Evolutionary conservation across 2,888 invertebrate species (phyloP), one percentile per base, ranked within the genome.

Genomic region (Scelioninae gen. 1): DNA sequence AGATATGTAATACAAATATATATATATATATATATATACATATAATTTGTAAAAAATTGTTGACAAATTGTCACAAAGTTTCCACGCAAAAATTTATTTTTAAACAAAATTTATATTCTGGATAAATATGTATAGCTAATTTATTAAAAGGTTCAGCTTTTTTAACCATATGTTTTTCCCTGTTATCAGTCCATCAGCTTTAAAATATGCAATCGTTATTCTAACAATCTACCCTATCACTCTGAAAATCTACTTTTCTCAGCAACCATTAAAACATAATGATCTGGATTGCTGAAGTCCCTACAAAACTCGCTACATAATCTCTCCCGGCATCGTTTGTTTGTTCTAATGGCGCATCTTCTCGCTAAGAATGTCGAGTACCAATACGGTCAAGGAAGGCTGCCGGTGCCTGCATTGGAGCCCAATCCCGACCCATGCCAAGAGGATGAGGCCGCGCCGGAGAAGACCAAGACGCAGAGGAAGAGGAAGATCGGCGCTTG

Each of bases 401-500:
- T 16, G 66, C 55, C 34, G 71, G 16, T n/a, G 69, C n/a, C n/a
- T n/a, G n/a, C n/a, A n/a, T 55, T 29, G 29, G 45, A 62, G 34
- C 65, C 66, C 76, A 69, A 71, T 71, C 56, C 53, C 31, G 8
- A 51, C 47, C 62, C 55, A 16, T 43, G 23, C 51, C 16, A 45
- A 56, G 49, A 69, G 51, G 69, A 76, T 65, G 74, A 40, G 29
- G 66, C 55, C 76, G 66, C 68, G 71, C 53, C 71, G 49, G 83
- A 81, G 60, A 81, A 76, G 58, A 58, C 66, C 34, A 62, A 71
- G 71, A 53, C 62, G 55, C 29, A 56, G 66, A 79, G 76, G 56
- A 72, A 81, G 74, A 80, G 82, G 69, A 82, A 80, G 69, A 80
- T 85, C 81, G 74, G 84, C 86, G 86, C 86, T 66, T 84, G 84